phyloP scores from a whole-genome alignment of 2,888 invertebrate species.

The Marasmarcha lunaedactyla region DNA sequence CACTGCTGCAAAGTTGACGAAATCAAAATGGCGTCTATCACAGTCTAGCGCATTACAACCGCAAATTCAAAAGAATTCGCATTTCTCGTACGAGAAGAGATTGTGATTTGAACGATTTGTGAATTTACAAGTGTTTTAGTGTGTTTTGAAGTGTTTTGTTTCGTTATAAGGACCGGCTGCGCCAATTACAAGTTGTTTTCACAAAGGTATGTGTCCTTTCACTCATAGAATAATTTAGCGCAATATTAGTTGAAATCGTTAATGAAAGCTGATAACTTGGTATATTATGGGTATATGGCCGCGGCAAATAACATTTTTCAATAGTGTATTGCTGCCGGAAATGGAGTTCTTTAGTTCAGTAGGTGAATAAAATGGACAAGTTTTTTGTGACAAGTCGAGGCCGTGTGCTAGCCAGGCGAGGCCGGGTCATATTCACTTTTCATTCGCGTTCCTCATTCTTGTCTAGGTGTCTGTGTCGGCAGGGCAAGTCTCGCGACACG shows the following conservation, averaged over 20 bases:
- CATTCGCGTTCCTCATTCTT: constrained; percentile 31
- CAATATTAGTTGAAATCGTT: neutral
- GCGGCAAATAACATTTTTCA: constrained; percentile 3
- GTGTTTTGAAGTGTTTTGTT: constrained; percentile 25
- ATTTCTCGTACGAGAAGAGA: constrained; percentile 33
- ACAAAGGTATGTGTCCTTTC: constrained; percentile 65
- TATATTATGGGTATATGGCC: constrained; percentile 1
- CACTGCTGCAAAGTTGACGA: constrained; percentile 52
- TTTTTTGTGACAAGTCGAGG: constrained; percentile 35
- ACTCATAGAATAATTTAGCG: constrained; percentile 43
- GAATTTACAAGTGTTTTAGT: constrained; percentile 40
- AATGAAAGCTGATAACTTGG: neutral
- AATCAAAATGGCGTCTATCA: constrained; percentile 69
- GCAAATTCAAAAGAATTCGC: constrained; percentile 40
- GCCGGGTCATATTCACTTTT: constrained; percentile 41
- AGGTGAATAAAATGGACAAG: constrained; percentile 49
- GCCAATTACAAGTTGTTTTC: constrained; percentile 27
- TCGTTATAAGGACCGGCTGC: constrained; percentile 27
- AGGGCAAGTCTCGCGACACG: neutral
- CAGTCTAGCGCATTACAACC: constrained; percentile 59
- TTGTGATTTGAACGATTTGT: constrained; percentile 46
- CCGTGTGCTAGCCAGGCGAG: constrained; percentile 27
- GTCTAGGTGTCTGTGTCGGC: constrained; percentile 8
- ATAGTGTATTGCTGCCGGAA: constrained; percentile 30
- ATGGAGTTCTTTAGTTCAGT: constrained; percentile 44